Conservation (phyloP, 2,888 invertebrate species). For the Abrostola triplasia region DNA sequence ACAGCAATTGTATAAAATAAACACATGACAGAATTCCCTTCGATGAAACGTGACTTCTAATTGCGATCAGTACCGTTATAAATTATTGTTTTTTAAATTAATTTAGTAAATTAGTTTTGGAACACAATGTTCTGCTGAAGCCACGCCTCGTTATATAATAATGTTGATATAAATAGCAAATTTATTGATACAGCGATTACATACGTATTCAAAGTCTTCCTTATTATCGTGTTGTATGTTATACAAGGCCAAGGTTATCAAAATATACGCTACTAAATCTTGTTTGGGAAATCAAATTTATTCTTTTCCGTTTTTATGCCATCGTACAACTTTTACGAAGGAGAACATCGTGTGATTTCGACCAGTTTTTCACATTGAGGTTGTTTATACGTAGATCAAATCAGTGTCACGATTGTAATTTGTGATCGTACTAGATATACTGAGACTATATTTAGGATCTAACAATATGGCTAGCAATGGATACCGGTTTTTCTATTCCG, state of each 20-base stretch:
- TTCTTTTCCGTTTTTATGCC: constrained; percentile 52
- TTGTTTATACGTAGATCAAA: constrained; percentile 31
- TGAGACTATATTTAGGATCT: background rate
- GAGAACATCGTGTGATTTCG: constrained; percentile 33
- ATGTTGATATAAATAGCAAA: constrained; percentile 51
- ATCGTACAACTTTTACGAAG: constrained; percentile 50
- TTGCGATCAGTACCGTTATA: constrained; percentile 4
- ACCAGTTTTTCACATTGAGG: constrained; percentile 35
- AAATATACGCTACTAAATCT: constrained; percentile 62
- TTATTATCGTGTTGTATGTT: constrained; percentile 73
- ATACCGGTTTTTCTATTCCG: background rate
- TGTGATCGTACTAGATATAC: constrained; percentile 20
- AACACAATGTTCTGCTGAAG: constrained; percentile 21
- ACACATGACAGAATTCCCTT: background rate
- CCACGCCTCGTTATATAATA: constrained; percentile 49
- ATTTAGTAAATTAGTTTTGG: constrained; percentile 15
- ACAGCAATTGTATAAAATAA: constrained; percentile 3
- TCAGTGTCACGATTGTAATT: constrained; percentile 28
- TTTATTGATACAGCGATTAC: constrained; percentile 59
- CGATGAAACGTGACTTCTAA: constrained; percentile 6
- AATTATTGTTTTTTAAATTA: background rate
- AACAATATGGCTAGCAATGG: background rate
- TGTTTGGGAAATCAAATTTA: constrained; percentile 62
- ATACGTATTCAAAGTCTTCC: constrained; percentile 69
- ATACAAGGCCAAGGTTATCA: constrained; percentile 78